Conservation (phyloP, 2,797 vertebrate species). For the Phalanger gymnotis region DNA sequence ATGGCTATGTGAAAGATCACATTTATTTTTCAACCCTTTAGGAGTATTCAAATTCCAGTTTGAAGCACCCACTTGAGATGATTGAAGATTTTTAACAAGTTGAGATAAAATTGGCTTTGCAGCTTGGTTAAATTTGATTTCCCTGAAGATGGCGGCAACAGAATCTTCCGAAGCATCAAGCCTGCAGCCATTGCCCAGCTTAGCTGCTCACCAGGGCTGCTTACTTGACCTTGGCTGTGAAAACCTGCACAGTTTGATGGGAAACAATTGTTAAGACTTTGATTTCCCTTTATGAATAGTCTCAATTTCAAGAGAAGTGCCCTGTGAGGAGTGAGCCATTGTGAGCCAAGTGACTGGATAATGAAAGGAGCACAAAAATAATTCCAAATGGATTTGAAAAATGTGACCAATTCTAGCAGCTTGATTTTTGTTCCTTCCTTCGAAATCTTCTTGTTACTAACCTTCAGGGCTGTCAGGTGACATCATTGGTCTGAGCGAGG, state of each 20-base stretch:
- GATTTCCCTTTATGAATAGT: constrained; percentile 45
- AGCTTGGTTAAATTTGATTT: constrained; percentile 47
- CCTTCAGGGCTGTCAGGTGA: constrained; percentile 17
- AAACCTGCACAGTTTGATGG: constrained; percentile 37
- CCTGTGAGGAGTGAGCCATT: constrained; percentile 10
- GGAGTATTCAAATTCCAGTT: constrained; percentile 24
- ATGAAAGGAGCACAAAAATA: constrained; percentile 30
- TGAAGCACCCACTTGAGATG: constrained; percentile 44
- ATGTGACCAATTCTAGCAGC: background rate
- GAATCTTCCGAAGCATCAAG: constrained; percentile 9
- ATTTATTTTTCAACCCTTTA: constrained; percentile 43
- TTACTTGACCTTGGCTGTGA: constrained; percentile 40
- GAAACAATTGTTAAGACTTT: constrained; percentile 49
- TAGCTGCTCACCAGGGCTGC: constrained; percentile 24
- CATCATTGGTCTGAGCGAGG: constrained; percentile 12
- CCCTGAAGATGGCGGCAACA: constrained; percentile 9
- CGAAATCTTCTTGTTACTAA: constrained; percentile 51
- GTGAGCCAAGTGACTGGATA: constrained; percentile 26
- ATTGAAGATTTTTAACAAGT: constrained; percentile 44
- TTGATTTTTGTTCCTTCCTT: constrained; percentile 31
- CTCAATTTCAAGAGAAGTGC: constrained; percentile 33
- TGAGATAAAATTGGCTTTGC: constrained; percentile 48
- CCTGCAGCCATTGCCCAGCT: constrained; percentile 23
- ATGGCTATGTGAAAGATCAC: constrained; percentile 57
- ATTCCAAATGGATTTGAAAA: background rate